phyloP scores from a whole-genome alignment of 2,797 vertebrate species.

The Phylloscopus collybita region DNA sequence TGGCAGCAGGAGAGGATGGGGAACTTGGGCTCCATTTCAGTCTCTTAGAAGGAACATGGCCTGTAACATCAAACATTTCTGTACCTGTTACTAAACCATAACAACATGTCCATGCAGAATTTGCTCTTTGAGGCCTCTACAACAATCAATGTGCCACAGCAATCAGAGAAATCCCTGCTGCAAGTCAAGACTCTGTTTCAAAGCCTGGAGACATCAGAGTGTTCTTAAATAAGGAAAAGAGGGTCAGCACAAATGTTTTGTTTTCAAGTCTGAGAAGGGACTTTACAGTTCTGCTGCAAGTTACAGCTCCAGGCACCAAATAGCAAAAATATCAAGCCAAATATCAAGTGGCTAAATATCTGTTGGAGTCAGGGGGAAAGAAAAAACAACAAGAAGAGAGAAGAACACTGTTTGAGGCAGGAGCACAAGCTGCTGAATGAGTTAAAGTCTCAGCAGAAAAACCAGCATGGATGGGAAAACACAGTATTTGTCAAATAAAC shows the following conservation, averaged over 20 bases:
- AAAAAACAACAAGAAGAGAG: not conserved
- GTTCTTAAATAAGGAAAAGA: not conserved
- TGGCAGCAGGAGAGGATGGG: not conserved
- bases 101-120: not conserved
- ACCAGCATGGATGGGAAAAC: not conserved
- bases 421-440: not conserved
- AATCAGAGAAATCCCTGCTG: not conserved
- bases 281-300: not conserved
- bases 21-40: not conserved
- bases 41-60: fast-evolving
- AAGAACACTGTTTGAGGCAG: not conserved
- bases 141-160: fast-evolving
- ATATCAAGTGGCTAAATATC: not conserved
- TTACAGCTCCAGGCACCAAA: not conserved
- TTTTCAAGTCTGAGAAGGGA: not conserved
- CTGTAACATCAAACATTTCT: not conserved
- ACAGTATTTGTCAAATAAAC: not conserved
- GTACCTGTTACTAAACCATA: not conserved
- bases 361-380: not conserved
- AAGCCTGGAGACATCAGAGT: not conserved
- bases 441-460: not conserved
- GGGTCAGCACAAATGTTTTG: not conserved
- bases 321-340: not conserved
- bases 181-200: not conserved
- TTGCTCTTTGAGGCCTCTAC: not conserved